These are phyloP conservation scores for Nannospalax galili DNA, from an alignment of 2,113 vertebrate species.

Conservation along the genomic window DNA sequence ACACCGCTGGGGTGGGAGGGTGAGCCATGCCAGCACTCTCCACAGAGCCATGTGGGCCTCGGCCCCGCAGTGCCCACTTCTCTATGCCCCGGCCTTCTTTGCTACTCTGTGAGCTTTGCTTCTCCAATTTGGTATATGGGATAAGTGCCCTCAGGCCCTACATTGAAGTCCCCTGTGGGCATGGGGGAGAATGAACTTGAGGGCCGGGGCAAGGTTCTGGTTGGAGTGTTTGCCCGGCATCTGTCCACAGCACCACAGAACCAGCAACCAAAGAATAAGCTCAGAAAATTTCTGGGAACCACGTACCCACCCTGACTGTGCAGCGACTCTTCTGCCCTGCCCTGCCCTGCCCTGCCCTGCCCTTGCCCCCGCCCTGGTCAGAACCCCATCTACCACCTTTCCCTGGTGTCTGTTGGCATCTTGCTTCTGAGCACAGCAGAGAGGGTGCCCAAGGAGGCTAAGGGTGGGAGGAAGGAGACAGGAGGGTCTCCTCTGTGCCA, in stretches of 20 bases:
- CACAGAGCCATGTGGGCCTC: background rate
- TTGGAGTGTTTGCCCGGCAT: too few relatives aligned
- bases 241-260: background rate
- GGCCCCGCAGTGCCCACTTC: accelerated
- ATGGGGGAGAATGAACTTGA: accelerated
- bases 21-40: too few relatives aligned
- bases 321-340: too few relatives aligned
- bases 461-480: background rate
- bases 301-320: accelerated
- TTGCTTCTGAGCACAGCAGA: background rate
- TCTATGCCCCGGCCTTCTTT: accelerated
- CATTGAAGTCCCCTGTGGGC: background rate
- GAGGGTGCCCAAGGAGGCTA: too few relatives aligned
- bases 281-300: too few relatives aligned
- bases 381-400: accelerated
- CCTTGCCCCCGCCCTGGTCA: accelerated
- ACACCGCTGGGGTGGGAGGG: accelerated
- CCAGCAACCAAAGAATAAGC: background rate
- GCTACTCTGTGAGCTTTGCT: accelerated
- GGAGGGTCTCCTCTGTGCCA: background rate
- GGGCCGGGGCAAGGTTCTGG: too few relatives aligned
- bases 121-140: too few relatives aligned
- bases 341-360: too few relatives aligned
- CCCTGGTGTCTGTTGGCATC: background rate
- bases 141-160: accelerated